Conservation (phyloP, 2,888 invertebrate genomes). For the Timandra comae region DNA sequence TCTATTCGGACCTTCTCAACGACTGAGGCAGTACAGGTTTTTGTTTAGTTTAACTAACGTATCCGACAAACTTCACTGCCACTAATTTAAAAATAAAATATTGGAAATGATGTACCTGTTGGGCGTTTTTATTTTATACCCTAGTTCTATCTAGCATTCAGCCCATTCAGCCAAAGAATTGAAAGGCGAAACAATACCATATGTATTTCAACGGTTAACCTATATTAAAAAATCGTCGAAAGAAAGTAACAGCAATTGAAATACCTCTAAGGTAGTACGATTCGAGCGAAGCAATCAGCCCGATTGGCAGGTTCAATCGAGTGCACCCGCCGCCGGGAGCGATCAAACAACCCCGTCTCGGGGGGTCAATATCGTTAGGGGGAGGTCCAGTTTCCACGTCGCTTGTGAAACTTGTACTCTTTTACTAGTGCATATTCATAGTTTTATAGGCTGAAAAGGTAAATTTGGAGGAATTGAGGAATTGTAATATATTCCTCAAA, state of each 20-base stretch:
- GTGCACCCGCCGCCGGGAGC: conserved; percentile 18
- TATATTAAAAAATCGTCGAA: too few relatives aligned
- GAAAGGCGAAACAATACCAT: too few relatives aligned
- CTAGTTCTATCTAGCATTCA: too few relatives aligned
- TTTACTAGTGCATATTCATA: conserved; percentile 5
- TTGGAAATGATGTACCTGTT: conserved; percentile 51
- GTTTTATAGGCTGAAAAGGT: background rate
- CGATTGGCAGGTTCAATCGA: conserved; percentile 27
- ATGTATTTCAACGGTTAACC: too few relatives aligned
- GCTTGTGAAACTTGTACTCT: conserved; percentile 7
- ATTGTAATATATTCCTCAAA: background rate
- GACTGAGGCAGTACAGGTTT: conserved; percentile 59
- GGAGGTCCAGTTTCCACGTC: conserved; percentile 8
- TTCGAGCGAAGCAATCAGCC: conserved; percentile 25
- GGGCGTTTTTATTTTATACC: conserved; percentile 15
- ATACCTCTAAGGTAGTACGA: too few relatives aligned
- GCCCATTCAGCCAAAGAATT: too few relatives aligned
- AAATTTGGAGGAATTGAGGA: background rate
- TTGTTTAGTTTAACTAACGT: conserved; percentile 54
- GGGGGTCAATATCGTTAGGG: conserved; percentile 13
- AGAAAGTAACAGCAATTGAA: too few relatives aligned
- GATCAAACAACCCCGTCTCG: conserved; percentile 14
- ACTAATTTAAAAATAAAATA: conserved; percentile 77
- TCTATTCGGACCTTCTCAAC: conserved; percentile 40
- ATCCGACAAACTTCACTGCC: conserved; percentile 74